Base-by-base conservation (phyloP, 2,888 invertebrate species). In the Hylaea fasciaria region DNA sequence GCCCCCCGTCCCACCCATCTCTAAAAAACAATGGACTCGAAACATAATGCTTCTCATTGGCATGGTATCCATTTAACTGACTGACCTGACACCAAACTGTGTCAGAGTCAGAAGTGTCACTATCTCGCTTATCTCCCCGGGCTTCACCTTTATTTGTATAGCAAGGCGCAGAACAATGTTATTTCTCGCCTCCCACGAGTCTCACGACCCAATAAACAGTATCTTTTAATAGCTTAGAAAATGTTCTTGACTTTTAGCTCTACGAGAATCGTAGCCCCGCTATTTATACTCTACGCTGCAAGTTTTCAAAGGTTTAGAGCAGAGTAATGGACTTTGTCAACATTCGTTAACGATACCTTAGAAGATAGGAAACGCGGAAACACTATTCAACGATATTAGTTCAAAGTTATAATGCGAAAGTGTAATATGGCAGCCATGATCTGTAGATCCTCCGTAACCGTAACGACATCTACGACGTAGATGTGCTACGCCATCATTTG, bases 81-180 rank as follows among this genome's bases (percentile, higher is more conserved):
- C 5, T 8, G 35, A 48, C 17, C 47, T 9, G 29, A 40, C 11
- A 28, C 14, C 14, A 35, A 17, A 49, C 40, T 40, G 29, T 44
- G 37, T 41, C 43, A 35, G 22, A 53, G 13, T 37, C 22, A 45
- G 37, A 37, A 45, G 12, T 32, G 54, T 29, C 41, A 32, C 13
- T 14, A 32, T 14, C 37, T 40, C 14, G 9, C 41, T 32, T 32
- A 51, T 51, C 28, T 16, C 12, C 13, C 22, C 22, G 22, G 22
- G 2, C 22, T 22, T 22, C 32, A 11, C 22, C 29, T 16, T 12
- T 14, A 32, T 41, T 39, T 51, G 12, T 29, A 40, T 41, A 16
- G 29, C 2, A 17, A 43, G 17, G 43, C 43, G 16, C 17, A 11
- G 16, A 43, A 17, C 43, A 43, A 43, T 43, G 16, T 43, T 43